phyloP scores from a whole-genome alignment of 2,113 vertebrate genomes.

The Clarias macrocephalus region DNA sequence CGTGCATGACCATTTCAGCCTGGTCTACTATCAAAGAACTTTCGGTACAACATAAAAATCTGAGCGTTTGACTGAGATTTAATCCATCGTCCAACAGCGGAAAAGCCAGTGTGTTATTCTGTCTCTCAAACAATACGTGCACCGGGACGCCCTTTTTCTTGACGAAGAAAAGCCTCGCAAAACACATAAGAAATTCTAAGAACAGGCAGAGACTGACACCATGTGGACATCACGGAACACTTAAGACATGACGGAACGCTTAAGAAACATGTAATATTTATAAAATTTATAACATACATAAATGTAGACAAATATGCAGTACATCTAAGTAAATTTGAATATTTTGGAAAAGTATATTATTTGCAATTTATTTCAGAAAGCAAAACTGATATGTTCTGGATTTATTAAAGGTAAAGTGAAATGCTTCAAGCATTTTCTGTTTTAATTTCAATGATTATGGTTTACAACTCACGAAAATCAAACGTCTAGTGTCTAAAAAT shows the following conservation, averaged over 20 bases:
- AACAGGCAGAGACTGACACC: constrained; percentile 35
- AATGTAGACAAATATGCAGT: not conserved
- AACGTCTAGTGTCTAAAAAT: too few species aligned
- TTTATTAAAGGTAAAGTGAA: too few species aligned
- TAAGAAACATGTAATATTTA: not conserved
- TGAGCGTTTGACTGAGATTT: not conserved
- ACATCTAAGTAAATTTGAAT: too few species aligned
- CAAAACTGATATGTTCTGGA: too few species aligned
- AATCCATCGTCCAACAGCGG: not conserved
- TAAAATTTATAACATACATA: too few species aligned
- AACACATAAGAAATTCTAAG: not conserved
- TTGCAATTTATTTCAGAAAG: too few species aligned
- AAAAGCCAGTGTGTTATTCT: not conserved
- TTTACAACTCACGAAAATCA: too few species aligned
- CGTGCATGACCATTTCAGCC: not conserved
- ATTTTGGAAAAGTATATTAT: too few species aligned
- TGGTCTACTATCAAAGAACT: not conserved
- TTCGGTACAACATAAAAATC: not conserved
- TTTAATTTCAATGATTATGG: too few species aligned
- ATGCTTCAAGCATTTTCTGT: too few species aligned
- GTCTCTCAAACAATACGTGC: constrained; percentile 37
- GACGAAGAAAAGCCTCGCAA: not conserved
- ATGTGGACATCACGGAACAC: constrained; percentile 27
- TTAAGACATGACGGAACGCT: not conserved
- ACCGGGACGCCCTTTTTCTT: not conserved